These are phyloP conservation scores for Nebria brevicollis DNA, from an alignment of 2,888 invertebrate genomes.

Conservation along the genomic window DNA sequence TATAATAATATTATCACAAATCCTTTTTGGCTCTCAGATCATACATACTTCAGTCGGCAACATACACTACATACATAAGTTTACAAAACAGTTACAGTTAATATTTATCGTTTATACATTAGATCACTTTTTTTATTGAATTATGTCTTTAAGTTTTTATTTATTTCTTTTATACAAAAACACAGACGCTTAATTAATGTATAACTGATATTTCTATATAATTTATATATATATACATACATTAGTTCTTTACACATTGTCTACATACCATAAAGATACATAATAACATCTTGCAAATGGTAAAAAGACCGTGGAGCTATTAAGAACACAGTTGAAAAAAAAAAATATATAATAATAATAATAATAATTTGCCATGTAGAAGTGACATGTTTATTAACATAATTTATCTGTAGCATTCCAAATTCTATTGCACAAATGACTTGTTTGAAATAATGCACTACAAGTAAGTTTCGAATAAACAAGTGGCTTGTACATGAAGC, in stretches of 20 bases:
- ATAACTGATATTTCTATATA: constrained; percentile 43
- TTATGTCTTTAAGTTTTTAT: constrained; percentile 26
- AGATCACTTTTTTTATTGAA: constrained; percentile 47
- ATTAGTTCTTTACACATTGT: constrained; percentile 59
- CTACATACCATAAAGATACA: constrained; percentile 55
- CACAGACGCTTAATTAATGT: constrained; percentile 46
- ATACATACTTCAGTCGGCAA: constrained; percentile 71
- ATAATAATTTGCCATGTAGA: neutral
- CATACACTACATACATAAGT: constrained; percentile 51
- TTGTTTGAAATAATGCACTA: neutral
- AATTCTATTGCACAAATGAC: constrained; percentile 10
- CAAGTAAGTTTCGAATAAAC: neutral
- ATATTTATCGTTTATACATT: constrained; percentile 36
- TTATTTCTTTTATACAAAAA: constrained; percentile 47
- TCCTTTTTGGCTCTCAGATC: constrained; percentile 78
- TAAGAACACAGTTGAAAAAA: constrained; percentile 44
- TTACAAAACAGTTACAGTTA: constrained; percentile 46
- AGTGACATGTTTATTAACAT: neutral
- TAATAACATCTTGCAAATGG: constrained; percentile 43
- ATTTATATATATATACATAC: constrained; percentile 58
- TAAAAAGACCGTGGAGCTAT: constrained; percentile 43
- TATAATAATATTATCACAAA: constrained; percentile 78
- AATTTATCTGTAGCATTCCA: neutral
- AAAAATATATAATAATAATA: constrained; percentile 18
- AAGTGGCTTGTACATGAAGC: constrained; percentile 34